Conservation (phyloP, 2,797 vertebrate species). For the Microcaecilia unicolor region DNA sequence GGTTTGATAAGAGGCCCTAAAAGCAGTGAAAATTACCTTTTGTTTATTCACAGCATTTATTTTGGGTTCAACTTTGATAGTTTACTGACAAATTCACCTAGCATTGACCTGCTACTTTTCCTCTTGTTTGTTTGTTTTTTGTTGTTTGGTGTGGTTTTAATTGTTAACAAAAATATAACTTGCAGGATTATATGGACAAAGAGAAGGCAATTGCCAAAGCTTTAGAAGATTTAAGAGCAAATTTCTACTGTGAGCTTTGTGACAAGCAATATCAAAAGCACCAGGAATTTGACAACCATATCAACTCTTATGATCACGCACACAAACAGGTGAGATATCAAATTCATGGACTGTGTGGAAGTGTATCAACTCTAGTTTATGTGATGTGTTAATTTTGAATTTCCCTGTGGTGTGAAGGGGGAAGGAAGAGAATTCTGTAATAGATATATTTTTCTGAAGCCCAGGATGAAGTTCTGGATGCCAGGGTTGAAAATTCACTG, state of each 20-base stretch:
- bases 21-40: neutral
- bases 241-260: constrained; percentile 97
- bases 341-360: neutral
- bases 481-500: too few species aligned
- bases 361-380: neutral
- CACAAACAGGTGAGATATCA: constrained; percentile 86
- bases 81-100: too few species aligned
- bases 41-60: neutral
- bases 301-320: constrained; percentile 96
- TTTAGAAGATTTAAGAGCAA: constrained; percentile 92
- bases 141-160: too few species aligned
- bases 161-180: constrained; percentile 3
- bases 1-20: too few species aligned
- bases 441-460: too few species aligned
- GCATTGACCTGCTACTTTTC: neutral
- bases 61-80: too few species aligned
- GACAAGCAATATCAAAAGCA: constrained; percentile 98
- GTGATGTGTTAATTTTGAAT: neutral
- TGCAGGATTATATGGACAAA: constrained; percentile 89
- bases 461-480: neutral
- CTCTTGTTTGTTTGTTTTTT: neutral
- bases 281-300: constrained; percentile 98
- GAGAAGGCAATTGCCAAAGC: constrained; percentile 97
- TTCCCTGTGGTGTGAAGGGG: too few species aligned
- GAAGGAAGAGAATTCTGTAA: too few species aligned